These are phyloP conservation scores for Neotoxoptera formosana DNA, from an alignment of 1,140 invertebrate species.

Conservation along the genomic window DNA sequence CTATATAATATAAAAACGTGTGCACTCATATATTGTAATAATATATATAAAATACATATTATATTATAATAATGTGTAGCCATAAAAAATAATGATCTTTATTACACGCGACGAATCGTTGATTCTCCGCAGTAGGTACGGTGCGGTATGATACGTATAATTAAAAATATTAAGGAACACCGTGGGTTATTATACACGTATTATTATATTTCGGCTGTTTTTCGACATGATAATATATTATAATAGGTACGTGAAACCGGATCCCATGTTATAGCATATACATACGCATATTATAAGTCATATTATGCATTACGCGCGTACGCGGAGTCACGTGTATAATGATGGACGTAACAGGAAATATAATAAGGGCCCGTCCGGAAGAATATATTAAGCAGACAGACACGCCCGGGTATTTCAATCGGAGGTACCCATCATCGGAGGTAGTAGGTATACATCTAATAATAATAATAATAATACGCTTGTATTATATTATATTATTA, in stretches of 20 bases:
- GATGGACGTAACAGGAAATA: neutral
- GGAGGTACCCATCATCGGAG: neutral
- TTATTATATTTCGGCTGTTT: conserved; percentile 12
- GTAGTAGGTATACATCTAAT: neutral
- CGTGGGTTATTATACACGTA: neutral
- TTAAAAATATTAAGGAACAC: conserved; percentile 2
- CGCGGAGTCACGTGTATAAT: neutral
- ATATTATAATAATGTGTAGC: neutral
- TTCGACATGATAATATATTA: neutral
- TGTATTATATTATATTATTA: neutral
- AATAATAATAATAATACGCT: neutral
- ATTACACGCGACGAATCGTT: neutral
- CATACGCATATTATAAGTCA: neutral
- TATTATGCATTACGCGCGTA: neutral
- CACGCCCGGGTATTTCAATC: neutral
- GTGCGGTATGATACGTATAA: neutral
- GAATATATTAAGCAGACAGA: neutral
- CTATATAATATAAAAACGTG: neutral
- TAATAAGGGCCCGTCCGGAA: neutral
- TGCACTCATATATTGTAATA: neutral
- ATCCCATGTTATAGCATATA: neutral
- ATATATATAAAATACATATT: neutral
- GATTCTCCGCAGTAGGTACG: neutral
- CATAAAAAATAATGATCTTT: neutral
- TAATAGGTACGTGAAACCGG: neutral